Conservation (phyloP, 2,797 vertebrate genomes). For the Centropyge bicolor region DNA sequence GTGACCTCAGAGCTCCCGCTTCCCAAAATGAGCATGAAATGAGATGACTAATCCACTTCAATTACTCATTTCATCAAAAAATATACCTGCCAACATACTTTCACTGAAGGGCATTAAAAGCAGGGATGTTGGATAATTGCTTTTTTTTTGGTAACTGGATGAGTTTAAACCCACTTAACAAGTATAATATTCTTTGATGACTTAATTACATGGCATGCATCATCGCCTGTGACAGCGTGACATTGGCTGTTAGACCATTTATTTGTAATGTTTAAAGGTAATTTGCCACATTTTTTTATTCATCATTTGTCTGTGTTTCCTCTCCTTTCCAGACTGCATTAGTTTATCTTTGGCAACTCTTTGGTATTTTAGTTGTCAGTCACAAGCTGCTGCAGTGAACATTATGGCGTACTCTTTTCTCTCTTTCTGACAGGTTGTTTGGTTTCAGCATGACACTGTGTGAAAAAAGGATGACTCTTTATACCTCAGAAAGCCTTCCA, state of each 20-base stretch:
- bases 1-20: conserved; percentile 39
- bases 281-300: conserved; percentile 14
- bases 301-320: too few relatives aligned
- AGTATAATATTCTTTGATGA: conserved; percentile 6
- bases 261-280: not conserved
- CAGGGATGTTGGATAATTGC: conserved; percentile 16
- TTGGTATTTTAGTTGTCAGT: conserved; percentile 20
- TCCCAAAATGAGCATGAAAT: conserved; percentile 57
- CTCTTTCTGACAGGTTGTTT: conserved; percentile 76
- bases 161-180: not conserved
- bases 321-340: not conserved
- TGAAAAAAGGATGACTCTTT: conserved; percentile 78
- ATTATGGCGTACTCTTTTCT: not conserved
- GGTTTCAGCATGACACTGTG: conserved; percentile 82
- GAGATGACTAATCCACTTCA: conserved; percentile 60
- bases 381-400: not conserved
- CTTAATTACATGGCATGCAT: not conserved
- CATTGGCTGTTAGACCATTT: not conserved
- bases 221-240: not conserved
- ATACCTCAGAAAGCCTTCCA: conserved; percentile 81
- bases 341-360: conserved; percentile 7
- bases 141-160: not conserved
- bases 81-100: conserved; percentile 33
- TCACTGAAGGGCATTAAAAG: conserved; percentile 13
- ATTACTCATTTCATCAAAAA: conserved; percentile 35